These are phyloP conservation scores for Champsocephalus esox DNA, from an alignment of 2,797 vertebrate genomes.

Conservation along the genomic window DNA sequence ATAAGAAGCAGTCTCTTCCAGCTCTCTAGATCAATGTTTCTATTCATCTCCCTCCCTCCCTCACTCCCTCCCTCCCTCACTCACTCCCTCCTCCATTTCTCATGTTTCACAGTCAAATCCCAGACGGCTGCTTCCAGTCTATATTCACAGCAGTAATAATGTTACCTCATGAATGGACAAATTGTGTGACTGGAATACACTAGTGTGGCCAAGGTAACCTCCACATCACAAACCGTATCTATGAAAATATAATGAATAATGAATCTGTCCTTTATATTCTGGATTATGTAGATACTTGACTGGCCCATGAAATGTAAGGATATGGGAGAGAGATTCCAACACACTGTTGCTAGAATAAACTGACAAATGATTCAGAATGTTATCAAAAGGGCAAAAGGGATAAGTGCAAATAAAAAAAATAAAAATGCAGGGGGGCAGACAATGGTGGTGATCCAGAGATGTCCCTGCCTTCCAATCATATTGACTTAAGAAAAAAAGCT, in stretches of 20 bases:
- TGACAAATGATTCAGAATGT: too few species aligned
- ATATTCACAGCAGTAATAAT: slow-evolving; percentile 61
- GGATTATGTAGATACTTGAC: not conserved
- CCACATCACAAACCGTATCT: slow-evolving; percentile 11
- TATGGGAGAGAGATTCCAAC: too few species aligned
- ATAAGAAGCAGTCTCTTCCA: slow-evolving; percentile 58
- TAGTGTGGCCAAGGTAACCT: slow-evolving; percentile 28
- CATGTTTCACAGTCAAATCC: slow-evolving; percentile 70
- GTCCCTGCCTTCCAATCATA: too few species aligned
- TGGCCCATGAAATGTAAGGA: not conserved
- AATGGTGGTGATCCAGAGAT: too few species aligned
- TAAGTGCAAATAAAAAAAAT: too few species aligned
- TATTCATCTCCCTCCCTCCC: slow-evolving; percentile 53
- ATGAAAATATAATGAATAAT: not conserved
- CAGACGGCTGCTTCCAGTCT: slow-evolving; percentile 59
- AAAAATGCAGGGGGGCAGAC: too few species aligned
- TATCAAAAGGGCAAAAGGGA: too few species aligned
- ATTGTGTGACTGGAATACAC: slow-evolving; percentile 65
- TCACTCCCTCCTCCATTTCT: slow-evolving; percentile 49
- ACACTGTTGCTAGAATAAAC: too few species aligned
- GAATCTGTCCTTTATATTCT: not conserved
- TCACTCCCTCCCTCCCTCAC: not conserved
- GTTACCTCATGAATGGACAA: slow-evolving; percentile 75
- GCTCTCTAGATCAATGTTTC: slow-evolving; percentile 66
- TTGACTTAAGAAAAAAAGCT: too few species aligned